phyloP scores from a whole-genome alignment of 2,797 vertebrate genomes.

The Chloroceryle inda region DNA sequence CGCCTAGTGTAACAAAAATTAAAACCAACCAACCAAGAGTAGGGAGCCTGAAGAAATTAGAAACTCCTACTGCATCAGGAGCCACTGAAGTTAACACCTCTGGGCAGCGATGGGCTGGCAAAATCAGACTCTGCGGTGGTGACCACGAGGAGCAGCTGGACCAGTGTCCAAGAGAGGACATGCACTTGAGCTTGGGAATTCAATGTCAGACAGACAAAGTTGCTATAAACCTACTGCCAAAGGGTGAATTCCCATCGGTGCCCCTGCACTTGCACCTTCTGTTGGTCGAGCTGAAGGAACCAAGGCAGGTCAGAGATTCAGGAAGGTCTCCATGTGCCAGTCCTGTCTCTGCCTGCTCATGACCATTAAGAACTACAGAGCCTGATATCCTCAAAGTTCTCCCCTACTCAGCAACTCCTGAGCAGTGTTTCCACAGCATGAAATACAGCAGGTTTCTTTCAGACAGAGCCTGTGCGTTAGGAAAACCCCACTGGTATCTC shows the following conservation, averaged over 20 bases:
- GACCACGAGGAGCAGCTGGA: background rate
- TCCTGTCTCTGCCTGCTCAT: background rate
- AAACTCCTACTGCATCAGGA: background rate
- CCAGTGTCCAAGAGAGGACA: background rate
- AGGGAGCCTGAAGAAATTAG: background rate
- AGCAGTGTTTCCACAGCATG: rapidly evolving
- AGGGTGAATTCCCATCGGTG: background rate
- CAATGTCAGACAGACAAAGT: background rate
- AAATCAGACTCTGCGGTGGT: background rate
- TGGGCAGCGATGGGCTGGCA: background rate
- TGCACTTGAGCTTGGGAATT: background rate
- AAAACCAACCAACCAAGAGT: background rate
- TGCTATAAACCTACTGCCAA: background rate
- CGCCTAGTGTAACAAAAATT: background rate
- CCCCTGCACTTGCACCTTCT: background rate
- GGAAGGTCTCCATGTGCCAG: background rate
- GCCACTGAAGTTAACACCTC: background rate
- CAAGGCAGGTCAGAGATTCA: background rate
- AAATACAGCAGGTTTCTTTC: background rate
- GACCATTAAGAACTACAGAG: background rate
- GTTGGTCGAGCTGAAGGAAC: background rate
- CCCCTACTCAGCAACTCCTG: background rate
- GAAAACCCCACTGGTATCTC: background rate
- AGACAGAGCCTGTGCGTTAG: no score
- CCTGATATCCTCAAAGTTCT: background rate